These are phyloP conservation scores for Cepaea nemoralis DNA, from an alignment of 1,140 invertebrate species.

Conservation along the genomic window DNA sequence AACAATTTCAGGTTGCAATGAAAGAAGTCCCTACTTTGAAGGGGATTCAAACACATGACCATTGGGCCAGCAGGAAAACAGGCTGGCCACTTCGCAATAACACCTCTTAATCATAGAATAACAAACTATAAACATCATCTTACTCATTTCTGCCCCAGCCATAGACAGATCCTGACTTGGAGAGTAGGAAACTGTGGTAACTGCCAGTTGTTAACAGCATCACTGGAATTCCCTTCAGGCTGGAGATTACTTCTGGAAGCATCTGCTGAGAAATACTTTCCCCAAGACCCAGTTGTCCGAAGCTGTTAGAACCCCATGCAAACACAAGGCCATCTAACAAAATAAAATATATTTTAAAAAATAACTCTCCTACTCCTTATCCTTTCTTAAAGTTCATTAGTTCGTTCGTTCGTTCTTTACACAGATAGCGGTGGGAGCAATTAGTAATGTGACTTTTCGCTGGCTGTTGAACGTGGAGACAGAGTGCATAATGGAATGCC, in stretches of 20 bases:
- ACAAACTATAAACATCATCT: not conserved
- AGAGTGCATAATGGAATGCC: no score
- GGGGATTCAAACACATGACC: no score
- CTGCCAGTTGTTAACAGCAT: conserved; percentile 87
- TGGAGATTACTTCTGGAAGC: conserved; percentile 77
- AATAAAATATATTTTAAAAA: not conserved
- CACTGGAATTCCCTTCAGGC: conserved; percentile 85
- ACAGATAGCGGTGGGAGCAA: no score
- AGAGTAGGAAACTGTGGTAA: conserved; percentile 70
- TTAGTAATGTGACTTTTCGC: no score
- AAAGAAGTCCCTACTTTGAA: no score
- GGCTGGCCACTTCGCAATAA: no score
- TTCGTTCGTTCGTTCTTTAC: no score
- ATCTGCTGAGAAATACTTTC: conserved; percentile 74
- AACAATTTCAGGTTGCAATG: no score
- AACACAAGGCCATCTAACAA: conserved; percentile 84
- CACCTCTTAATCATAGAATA: not conserved
- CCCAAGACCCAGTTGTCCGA: conserved; percentile 90
- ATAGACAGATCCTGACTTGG: conserved; percentile 84
- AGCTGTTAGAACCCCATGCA: conserved; percentile 88
- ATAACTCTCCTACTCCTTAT: no score
- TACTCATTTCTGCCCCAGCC: conserved; percentile 90
- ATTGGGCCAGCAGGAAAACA: no score
- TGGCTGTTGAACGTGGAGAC: no score
- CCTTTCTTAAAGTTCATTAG: no score